Percentiles rank a stretch among this genome's conserved stretches.
Evolutionary conservation across 2,797 vertebrate species (phyloP).

Genomic region (Cichlasoma orientale): DNA sequence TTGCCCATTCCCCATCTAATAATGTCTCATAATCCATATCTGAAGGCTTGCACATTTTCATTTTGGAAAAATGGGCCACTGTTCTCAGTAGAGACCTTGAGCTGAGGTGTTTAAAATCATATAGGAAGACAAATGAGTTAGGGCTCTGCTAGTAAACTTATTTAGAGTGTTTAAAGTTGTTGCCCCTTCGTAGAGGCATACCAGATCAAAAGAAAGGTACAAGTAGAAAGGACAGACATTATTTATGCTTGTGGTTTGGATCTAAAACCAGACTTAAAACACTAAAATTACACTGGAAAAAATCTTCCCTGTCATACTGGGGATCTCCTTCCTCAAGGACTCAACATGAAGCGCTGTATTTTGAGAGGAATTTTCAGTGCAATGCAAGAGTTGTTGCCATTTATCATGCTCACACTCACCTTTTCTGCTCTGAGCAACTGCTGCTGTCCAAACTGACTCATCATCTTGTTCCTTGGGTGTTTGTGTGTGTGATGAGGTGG

Average conservation of each 20-base stretch:
- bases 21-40: background rate
- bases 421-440: constrained; percentile 12
- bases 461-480: background rate
- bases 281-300: background rate
- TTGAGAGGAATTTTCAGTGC: background rate
- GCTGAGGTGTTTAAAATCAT: background rate
- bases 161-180: background rate
- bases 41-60: background rate
- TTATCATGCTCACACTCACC: constrained; percentile 37
- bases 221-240: background rate
- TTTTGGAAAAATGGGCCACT: background rate
- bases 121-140: background rate
- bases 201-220: too few species aligned
- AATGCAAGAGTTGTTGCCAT: constrained; percentile 27
- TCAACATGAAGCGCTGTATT: background rate
- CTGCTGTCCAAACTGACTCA: constrained; percentile 35
- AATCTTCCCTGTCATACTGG: background rate
- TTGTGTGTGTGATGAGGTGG: constrained; percentile 21
- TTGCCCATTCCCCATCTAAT: background rate
- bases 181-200: background rate
- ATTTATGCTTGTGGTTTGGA: background rate
- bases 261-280: background rate
- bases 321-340: background rate
- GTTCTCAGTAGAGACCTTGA: background rate
- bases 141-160: background rate